phyloP scores from a whole-genome alignment of 1,140 invertebrate genomes.

The Atopsyche davidsoni region DNA sequence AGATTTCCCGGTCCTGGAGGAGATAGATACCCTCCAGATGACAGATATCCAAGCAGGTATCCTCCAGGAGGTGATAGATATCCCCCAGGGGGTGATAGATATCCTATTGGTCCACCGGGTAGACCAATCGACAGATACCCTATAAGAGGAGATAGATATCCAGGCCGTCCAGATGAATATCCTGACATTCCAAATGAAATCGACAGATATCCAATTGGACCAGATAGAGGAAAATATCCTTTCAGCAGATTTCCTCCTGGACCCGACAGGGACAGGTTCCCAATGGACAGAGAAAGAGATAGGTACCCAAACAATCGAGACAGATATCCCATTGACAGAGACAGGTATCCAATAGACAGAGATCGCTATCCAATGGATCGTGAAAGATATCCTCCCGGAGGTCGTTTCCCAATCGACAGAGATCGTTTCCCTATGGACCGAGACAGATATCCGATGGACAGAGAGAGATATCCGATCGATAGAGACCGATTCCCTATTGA shows the following conservation, averaged over 20 bases:
- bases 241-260: slow-evolving; percentile 26
- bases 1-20: slow-evolving; percentile 32
- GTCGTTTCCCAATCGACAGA: slow-evolving; percentile 23
- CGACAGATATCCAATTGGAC: slow-evolving; percentile 38
- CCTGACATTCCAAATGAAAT: slow-evolving; percentile 41
- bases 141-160: slow-evolving; percentile 23
- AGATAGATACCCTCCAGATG: slow-evolving; percentile 45
- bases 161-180: slow-evolving; percentile 36
- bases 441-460: slow-evolving; percentile 29
- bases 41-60: slow-evolving; percentile 34
- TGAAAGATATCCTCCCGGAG: slow-evolving; percentile 33
- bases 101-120: slow-evolving; percentile 33
- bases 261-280: slow-evolving; percentile 43
- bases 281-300: slow-evolving; percentile 32
- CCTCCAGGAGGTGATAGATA: slow-evolving; percentile 36
- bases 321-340: slow-evolving; percentile 38
- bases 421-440: slow-evolving; percentile 34
- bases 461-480: slow-evolving; percentile 33
- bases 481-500: slow-evolving; percentile 26
- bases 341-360: slow-evolving; percentile 41
- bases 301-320: slow-evolving; percentile 34
- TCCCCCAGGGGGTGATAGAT: slow-evolving; percentile 39
- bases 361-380: slow-evolving; percentile 21
- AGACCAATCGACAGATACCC: slow-evolving; percentile 30
- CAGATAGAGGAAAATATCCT: slow-evolving; percentile 45